Evolutionary conservation across 2,797 vertebrate species (phyloP), one percentile per base, ranked within the genome.

Genomic region (Octomys mimax): DNA sequence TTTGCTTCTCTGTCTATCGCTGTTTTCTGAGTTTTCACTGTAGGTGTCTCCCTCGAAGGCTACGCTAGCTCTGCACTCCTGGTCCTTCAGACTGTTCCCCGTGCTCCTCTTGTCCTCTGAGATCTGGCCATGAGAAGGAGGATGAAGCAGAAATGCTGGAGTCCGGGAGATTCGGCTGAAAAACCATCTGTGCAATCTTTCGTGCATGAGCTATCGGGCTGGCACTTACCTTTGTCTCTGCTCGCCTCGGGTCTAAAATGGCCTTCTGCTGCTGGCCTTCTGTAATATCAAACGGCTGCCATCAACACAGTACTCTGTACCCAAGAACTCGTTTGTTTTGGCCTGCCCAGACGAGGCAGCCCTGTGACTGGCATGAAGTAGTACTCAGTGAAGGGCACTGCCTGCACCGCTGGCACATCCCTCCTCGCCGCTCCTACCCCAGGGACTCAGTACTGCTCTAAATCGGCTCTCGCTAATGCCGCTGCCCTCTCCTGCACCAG

Each of bases 1-100:
- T 89, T 46, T 61, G 12, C 81, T 61, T 31, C 24, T 78, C 57
- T 36, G 1, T 10, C 57, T 42, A 28, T 14, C 18, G 52, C 9
- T 24, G 12, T 57, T 82, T 94, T 93, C 84, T 68, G 71, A 42
- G 57, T 79, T 52, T 81, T 95, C n/a, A 18, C n/a, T 89, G 57
- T 64, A 18, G 54, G 21, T 16, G 36, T 91, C 24, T 39, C 49
- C 59, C 39, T 1, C 49, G 39, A 2, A 3, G 42, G 11, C 33
- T 89, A 80, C 10, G 52, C 42, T 26, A 75, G n/a, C 61, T 7
- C 39, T 18, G 10, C 13, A 6, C 3, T 49, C 24, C 64, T 54
- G 12, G 13, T 79, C 39, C 21, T 80, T 24, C 1, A 0, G 2
- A 33, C n/a, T 73, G 75, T 73, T 28, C 59, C 59, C 87, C 36